Evolutionary conservation across 2,888 invertebrate species (phyloP), one percentile per base, ranked within the genome.

Genomic region (Erebia palarica): DNA sequence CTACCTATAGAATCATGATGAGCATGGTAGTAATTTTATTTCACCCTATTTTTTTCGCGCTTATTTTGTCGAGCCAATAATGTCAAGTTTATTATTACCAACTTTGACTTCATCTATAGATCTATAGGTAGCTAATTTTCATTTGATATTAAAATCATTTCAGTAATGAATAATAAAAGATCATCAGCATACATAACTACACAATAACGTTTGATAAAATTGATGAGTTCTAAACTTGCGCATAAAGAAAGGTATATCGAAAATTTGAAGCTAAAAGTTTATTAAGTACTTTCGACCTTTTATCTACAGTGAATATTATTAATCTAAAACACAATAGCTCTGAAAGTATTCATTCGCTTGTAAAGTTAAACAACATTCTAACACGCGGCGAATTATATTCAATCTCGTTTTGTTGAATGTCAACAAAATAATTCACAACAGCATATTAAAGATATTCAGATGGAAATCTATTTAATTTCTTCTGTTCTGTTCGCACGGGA

Each of bases 341-440:
- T 44, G 1, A 47, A 61, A 44, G 61, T n/a, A n/a, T 61, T 61
- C 61, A 47, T 44, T 61, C 44, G 44, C 61, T 61, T 61, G 18
- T 1, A 47, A 61, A 44, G 47, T 61, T 18, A 61, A 61, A 61
- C 61, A 61, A 61, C 18, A 44, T 61, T 61, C 61, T 16, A 61
- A 44, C 10, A 11, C 10, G 44, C 16, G 13, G 10, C 61, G 18
- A 61, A 61, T 61, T 61, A 44, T 18, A 18, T 44, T 61, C 44
- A 3, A 13, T 16, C 61, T 61, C 16, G 61, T 60, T 44, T 16
- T 61, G 16, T 18, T 61, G 18, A 44, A 47, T 47, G 16, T 61
- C 44, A 44, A 61, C 44, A 18, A 47, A 61, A 16, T 16, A 61
- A 47, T 47, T 47, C 44, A 18, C 16, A 61, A 42, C 10, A 4